phyloP scores from a whole-genome alignment of 1,140 invertebrate genomes.

The Cydia pomonella region DNA sequence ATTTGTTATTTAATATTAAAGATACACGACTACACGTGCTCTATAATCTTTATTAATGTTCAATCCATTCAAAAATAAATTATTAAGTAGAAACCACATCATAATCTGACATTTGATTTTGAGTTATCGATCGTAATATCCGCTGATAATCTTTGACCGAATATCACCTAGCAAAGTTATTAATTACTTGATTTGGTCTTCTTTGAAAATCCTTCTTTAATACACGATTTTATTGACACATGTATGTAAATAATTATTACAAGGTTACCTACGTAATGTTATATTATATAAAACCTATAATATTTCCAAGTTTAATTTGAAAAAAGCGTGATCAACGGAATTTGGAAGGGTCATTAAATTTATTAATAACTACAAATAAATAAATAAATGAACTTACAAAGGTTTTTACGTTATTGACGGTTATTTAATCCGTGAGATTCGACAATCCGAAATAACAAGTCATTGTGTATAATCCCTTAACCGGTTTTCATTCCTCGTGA shows the following conservation, averaged over 20 bases:
- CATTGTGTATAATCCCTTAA: too few species aligned
- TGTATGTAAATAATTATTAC: not conserved
- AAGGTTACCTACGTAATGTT: not conserved
- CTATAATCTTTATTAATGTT: conserved; percentile 10
- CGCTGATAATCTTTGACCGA: not conserved
- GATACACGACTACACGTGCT: conserved; percentile 13
- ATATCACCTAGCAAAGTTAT: not conserved
- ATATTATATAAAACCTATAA: too few species aligned
- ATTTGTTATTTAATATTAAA: too few species aligned
- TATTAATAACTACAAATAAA: not conserved
- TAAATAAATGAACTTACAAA: not conserved
- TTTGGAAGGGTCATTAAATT: not conserved
- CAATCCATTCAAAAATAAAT: conserved; percentile 34
- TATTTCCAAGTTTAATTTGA: not conserved
- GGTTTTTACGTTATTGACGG: not conserved
- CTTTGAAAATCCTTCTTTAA: conserved; percentile 2
- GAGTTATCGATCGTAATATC: conserved; percentile 53
- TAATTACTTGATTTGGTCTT: not conserved
- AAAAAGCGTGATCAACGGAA: not conserved
- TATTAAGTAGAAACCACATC: conserved; percentile 19
- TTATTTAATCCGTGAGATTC: not conserved
- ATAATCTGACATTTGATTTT: conserved; percentile 40
- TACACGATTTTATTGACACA: conserved; percentile 1
- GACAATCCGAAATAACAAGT: too few species aligned
- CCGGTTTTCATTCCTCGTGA: too few species aligned